phyloP scores from a whole-genome alignment of 2,888 invertebrate species.

The Spodoptera picta region DNA sequence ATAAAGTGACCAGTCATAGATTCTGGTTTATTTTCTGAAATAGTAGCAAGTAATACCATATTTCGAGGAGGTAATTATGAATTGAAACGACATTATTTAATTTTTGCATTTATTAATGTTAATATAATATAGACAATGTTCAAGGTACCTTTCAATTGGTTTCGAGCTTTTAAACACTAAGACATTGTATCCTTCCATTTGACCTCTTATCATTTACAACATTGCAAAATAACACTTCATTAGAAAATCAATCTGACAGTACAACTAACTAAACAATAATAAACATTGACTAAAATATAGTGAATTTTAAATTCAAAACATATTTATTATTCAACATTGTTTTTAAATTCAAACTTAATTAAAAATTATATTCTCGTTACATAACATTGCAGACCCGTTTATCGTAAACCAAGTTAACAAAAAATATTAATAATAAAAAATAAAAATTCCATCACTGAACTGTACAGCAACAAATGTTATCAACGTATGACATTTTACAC shows the following conservation, averaged over 20 bases:
- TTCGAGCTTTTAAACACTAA: conserved; percentile 87
- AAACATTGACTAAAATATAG: conserved; percentile 87
- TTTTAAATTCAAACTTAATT: conserved; percentile 81
- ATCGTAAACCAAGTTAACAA: conserved; percentile 86
- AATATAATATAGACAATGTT: conserved; percentile 89
- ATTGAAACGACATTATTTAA: conserved; percentile 63
- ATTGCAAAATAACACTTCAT: conserved; percentile 86
- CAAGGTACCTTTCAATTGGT: conserved; percentile 89
- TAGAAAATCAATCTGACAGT: conserved; percentile 80
- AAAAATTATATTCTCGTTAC: conserved; percentile 80
- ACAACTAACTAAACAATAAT: conserved; percentile 80
- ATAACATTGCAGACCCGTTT: conserved; percentile 87
- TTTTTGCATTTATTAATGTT: conserved; percentile 88
- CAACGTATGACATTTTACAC: conserved; percentile 65
- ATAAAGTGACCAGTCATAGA: no score
- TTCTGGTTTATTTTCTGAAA: no score
- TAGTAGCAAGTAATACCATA: no score
- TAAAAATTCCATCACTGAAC: conserved; percentile 80
- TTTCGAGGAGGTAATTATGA: conserved; percentile 11
- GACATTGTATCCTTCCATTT: conserved; percentile 84
- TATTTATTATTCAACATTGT: conserved; percentile 72
- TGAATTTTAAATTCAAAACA: conserved; percentile 84
- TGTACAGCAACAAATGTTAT: conserved; percentile 79
- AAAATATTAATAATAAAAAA: conserved; percentile 78
- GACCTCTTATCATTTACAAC: conserved; percentile 82